These are phyloP conservation scores for Morpho achilles DNA, from an alignment of 2,888 invertebrate genomes.

Conservation along the genomic window DNA sequence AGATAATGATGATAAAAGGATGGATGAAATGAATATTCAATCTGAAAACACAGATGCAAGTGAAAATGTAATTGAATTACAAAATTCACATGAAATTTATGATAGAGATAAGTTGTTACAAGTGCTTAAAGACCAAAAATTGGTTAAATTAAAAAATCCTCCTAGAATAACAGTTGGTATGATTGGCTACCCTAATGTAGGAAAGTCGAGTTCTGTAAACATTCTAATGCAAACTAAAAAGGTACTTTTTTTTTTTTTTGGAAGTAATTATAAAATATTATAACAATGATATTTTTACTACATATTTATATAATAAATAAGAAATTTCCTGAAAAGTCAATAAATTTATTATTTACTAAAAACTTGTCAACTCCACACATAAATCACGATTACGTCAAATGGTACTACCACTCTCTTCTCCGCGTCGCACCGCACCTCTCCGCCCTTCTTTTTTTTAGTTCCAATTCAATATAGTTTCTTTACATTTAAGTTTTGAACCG, in stretches of 20 bases:
- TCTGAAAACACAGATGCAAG: constrained; percentile 20
- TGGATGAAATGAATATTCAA: constrained; percentile 13
- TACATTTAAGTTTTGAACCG: too few relatives aligned
- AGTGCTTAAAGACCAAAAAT: constrained; percentile 81
- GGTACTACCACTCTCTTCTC: too few relatives aligned
- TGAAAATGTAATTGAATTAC: constrained; percentile 31
- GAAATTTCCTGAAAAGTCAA: too few relatives aligned
- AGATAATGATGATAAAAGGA: constrained; percentile 23
- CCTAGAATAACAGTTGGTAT: constrained; percentile 90
- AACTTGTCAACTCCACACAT: too few relatives aligned
- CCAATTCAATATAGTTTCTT: too few relatives aligned
- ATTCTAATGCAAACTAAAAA: constrained; percentile 91
- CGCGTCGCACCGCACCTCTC: too few relatives aligned
- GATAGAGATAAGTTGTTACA: constrained; percentile 84
- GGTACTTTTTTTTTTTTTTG: constrained; percentile 50
- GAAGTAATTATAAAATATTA: too few relatives aligned
- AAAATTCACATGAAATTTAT: constrained; percentile 81
- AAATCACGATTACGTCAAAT: too few relatives aligned
- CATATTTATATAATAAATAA: too few relatives aligned
- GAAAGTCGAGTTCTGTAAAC: constrained; percentile 99
- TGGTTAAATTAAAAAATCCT: constrained; percentile 62
- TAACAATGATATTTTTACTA: too few relatives aligned
- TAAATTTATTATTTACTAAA: too few relatives aligned
- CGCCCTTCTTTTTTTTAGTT: too few relatives aligned
- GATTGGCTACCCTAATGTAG: constrained; percentile 99